Conservation (phyloP, 2,888 invertebrate species). For the Caenorhabditis panamensis region DNA sequence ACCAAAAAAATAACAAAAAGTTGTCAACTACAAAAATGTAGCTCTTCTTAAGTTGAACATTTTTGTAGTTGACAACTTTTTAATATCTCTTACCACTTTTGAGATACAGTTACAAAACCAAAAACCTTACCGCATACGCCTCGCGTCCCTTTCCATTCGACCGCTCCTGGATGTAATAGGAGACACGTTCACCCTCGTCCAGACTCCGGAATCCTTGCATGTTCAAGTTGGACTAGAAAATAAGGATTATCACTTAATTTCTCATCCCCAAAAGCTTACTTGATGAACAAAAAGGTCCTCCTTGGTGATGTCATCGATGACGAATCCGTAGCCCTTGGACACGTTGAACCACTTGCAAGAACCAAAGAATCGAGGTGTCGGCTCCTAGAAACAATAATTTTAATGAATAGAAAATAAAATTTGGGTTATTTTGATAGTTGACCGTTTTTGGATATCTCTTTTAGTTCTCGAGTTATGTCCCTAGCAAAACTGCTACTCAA, state of each 20-base stretch:
- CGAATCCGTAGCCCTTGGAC: constrained; percentile 68
- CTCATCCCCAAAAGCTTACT: constrained; percentile 22
- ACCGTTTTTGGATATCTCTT: not conserved
- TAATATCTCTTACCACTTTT: too few species aligned
- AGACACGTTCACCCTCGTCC: constrained; percentile 68
- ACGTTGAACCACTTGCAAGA: constrained; percentile 71
- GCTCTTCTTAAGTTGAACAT: not conserved
- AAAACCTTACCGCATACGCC: constrained; percentile 59
- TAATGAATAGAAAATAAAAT: too few species aligned
- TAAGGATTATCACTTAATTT: not conserved
- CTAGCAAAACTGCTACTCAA: too few species aligned
- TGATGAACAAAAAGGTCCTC: constrained; percentile 70
- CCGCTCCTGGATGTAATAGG: constrained; percentile 62
- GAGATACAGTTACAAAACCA: too few species aligned
- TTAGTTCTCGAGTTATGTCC: too few species aligned
- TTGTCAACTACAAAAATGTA: constrained; percentile 5
- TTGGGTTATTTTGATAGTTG: not conserved
- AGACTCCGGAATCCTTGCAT: constrained; percentile 72
- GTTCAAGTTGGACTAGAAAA: constrained; percentile 61
- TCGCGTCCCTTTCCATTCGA: constrained; percentile 64
- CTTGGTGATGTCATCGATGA: constrained; percentile 65
- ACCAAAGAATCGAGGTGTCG: constrained; percentile 59
- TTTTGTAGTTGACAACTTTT: too few species aligned
- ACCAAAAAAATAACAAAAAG: not conserved
- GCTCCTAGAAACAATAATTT: constrained; percentile 40